Conservation (phyloP, 2,888 invertebrate species). For the Gandaritis pyraliata region DNA sequence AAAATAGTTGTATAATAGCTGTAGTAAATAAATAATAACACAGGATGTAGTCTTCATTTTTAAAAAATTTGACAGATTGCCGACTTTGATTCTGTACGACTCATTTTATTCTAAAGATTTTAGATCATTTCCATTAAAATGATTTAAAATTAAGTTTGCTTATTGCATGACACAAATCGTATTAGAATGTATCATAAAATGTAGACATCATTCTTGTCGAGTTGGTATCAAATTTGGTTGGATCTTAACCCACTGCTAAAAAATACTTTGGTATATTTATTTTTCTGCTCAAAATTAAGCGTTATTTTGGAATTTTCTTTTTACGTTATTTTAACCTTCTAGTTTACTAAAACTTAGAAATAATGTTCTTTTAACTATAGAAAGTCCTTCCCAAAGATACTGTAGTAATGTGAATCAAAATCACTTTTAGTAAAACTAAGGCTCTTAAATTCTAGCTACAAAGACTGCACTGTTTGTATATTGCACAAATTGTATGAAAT, state of each 20-base stretch:
- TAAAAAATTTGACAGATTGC: too few relatives aligned
- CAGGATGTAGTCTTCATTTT: too few relatives aligned
- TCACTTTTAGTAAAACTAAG: conserved; percentile 2
- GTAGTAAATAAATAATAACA: too few relatives aligned
- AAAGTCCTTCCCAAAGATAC: conserved; percentile 3
- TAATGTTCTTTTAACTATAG: not conserved
- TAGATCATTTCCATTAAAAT: too few relatives aligned
- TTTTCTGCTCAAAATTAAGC: not conserved
- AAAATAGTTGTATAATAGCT: too few relatives aligned
- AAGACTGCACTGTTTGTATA: conserved; percentile 24
- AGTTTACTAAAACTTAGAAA: conserved; percentile 8
- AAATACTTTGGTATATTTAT: not conserved
- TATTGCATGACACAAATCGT: too few relatives aligned
- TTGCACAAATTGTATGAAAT: conserved; percentile 29
- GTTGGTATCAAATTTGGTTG: too few relatives aligned
- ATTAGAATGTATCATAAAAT: too few relatives aligned
- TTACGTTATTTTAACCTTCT: not conserved
- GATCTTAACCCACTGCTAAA: conserved; percentile 5
- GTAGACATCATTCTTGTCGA: too few relatives aligned
- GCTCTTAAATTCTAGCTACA: conserved; percentile 7
- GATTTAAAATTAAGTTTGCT: too few relatives aligned
- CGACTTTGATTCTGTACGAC: too few relatives aligned
- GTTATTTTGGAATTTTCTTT: not conserved
- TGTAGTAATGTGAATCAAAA: conserved; percentile 15
- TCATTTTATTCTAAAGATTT: too few relatives aligned